Percentiles rank a stretch among this genome's conserved stretches.
Evolutionary conservation across 64 coral and sea anemone species (phyloP).

Genomic region (Pocillopora verrucosa): DNA sequence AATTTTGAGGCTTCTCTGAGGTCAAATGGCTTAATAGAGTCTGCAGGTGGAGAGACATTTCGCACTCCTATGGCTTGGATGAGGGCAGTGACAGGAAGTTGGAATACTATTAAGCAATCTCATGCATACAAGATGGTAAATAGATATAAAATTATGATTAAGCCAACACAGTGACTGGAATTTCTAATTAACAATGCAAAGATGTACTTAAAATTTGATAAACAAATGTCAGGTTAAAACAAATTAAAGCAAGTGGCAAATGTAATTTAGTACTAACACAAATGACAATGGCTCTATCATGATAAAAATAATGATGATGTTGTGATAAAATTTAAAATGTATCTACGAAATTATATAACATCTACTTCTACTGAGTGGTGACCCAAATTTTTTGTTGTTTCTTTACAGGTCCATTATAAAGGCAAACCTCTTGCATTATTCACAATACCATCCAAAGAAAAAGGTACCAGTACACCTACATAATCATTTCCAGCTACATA

Average conservation of each 20-base stretch:
- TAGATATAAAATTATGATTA: not conserved
- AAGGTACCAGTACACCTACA: slow-evolving; percentile 22
- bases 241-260: no score
- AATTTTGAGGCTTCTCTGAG: slow-evolving; percentile 77
- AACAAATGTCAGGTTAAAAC: no score
- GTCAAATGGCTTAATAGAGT: slow-evolving; percentile 79
- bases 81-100: slow-evolving; percentile 81
- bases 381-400: no score
- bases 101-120: slow-evolving; percentile 54
- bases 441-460: slow-evolving; percentile 8
- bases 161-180: no score
- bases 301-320: no score
- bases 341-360: not conserved
- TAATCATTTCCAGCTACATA: not conserved
- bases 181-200: no score
- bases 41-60: slow-evolving; percentile 76
- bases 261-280: no score
- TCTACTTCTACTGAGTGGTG: not conserved
- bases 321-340: no score
- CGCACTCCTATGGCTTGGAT: slow-evolving; percentile 81
- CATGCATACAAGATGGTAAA: slow-evolving; percentile 78
- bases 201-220: no score
- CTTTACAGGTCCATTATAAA: slow-evolving; percentile 55
- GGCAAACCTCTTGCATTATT: slow-evolving; percentile 60
- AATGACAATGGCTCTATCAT: no score